A percentile compares a stretch with the other conserved stretches of the same genome.
Conservation (phyloP, 2,888 invertebrate genomes). For the Melinopterus prodromus region DNA sequence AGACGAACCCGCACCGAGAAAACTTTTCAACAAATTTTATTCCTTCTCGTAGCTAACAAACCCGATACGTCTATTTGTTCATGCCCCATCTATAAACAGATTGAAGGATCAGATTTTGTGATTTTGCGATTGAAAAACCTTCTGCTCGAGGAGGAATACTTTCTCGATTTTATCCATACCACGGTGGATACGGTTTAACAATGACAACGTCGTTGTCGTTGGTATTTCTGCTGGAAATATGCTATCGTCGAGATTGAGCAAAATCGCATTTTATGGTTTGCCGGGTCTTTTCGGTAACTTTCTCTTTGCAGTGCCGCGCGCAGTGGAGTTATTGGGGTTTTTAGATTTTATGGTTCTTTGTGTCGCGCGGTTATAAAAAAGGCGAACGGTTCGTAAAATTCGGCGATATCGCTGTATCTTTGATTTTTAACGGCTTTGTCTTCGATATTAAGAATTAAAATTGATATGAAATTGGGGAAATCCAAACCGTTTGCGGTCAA, state of each 20-base stretch:
- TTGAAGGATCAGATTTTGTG: background rate
- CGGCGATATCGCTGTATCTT: background rate
- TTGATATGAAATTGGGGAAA: background rate
- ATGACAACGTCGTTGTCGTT: background rate
- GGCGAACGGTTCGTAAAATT: background rate
- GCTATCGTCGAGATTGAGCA: background rate
- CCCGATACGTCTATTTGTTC: too few relatives aligned
- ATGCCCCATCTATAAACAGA: background rate
- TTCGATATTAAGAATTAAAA: background rate
- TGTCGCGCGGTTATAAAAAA: background rate
- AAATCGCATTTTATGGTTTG: background rate
- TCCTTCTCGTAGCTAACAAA: too few relatives aligned
- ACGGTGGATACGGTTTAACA: background rate
- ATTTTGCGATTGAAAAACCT: background rate
- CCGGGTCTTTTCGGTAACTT: background rate
- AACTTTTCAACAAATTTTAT: background rate
- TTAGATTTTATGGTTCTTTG: background rate
- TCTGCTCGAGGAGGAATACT: too few relatives aligned
- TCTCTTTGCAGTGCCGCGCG: background rate
- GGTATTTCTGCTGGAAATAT: background rate
- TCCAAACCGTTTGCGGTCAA: background rate
- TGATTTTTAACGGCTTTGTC: background rate
- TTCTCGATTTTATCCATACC: too few relatives aligned
- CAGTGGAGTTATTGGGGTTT: background rate
- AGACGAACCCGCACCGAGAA: slow-evolving; percentile 41